Evolutionary conservation across 2,113 vertebrate species (phyloP).

Genomic region (Trematomus loennbergii): DNA sequence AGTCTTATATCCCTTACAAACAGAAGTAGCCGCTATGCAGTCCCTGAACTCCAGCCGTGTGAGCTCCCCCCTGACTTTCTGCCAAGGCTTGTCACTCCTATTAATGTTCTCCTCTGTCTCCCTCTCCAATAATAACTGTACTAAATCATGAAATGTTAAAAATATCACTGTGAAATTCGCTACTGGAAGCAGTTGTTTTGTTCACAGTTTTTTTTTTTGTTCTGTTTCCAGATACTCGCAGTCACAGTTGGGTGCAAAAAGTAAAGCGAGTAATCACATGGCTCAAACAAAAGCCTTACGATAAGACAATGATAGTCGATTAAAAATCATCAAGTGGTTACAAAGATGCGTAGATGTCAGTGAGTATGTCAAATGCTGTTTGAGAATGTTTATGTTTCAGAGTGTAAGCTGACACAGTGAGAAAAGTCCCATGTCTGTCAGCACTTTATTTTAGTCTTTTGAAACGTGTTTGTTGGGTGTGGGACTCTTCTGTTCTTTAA

Average conservation of each 20-base stretch:
- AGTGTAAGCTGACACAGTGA: slow-evolving; percentile 43
- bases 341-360: slow-evolving; percentile 55
- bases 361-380: slow-evolving; percentile 55
- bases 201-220: slow-evolving; percentile 20
- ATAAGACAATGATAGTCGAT: slow-evolving; percentile 66
- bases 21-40: not conserved
- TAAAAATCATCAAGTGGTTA: slow-evolving; percentile 68
- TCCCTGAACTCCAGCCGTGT: not conserved
- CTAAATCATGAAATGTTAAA: slow-evolving; percentile 45
- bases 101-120: slow-evolving; percentile 7
- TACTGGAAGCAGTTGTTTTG: slow-evolving; percentile 61
- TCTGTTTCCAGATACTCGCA: slow-evolving; percentile 56
- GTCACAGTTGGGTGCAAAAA: slow-evolving; percentile 58
- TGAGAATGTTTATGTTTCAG: slow-evolving; percentile 48
- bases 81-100: not conserved
- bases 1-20: not conserved
- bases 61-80: not conserved
- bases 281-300: slow-evolving; percentile 54
- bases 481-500: not conserved
- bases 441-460: slow-evolving; percentile 40
- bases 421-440: slow-evolving; percentile 42
- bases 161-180: slow-evolving; percentile 48
- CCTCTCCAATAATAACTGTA: slow-evolving; percentile 27
- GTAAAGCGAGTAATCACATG: slow-evolving; percentile 44
- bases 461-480: not conserved